A percentile compares a stretch with the other conserved stretches of the same genome.
These are phyloP conservation scores for Chinchilla lanigera DNA, from an alignment of 2,113 vertebrate species.

Conservation along the genomic window DNA sequence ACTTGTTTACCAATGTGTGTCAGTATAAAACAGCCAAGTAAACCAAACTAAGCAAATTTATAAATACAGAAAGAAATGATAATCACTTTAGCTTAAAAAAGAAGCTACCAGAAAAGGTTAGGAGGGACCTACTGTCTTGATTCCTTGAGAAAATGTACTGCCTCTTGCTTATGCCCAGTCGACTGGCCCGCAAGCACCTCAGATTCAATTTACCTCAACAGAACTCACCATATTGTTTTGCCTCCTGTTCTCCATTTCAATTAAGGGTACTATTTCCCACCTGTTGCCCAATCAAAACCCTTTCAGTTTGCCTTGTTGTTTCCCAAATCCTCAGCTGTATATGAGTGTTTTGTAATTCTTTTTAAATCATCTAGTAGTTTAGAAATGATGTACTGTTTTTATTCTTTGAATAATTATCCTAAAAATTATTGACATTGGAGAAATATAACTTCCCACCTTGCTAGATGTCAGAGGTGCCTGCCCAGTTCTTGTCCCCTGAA, in stretches of 20 bases:
- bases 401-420: background rate
- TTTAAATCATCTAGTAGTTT: conserved; percentile 2
- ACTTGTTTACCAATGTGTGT: background rate
- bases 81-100: conserved; percentile 15
- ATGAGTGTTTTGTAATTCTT: background rate
- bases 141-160: conserved; percentile 9
- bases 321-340: background rate
- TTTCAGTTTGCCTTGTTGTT: background rate
- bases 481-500: background rate
- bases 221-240: background rate
- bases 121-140: background rate
- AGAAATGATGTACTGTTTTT: background rate
- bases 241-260: background rate
- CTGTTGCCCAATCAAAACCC: background rate
- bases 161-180: background rate
- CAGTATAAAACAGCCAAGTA: background rate
- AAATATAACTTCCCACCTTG: background rate
- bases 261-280: background rate
- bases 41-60: background rate
- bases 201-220: conserved; percentile 11
- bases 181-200: background rate
- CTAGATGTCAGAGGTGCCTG: background rate
- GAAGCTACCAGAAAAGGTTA: background rate
- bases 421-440: background rate
- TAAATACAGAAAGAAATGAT: conserved; percentile 39